Conservation (phyloP, 1,140 invertebrate species). For the Babylonia areolata region DNA sequence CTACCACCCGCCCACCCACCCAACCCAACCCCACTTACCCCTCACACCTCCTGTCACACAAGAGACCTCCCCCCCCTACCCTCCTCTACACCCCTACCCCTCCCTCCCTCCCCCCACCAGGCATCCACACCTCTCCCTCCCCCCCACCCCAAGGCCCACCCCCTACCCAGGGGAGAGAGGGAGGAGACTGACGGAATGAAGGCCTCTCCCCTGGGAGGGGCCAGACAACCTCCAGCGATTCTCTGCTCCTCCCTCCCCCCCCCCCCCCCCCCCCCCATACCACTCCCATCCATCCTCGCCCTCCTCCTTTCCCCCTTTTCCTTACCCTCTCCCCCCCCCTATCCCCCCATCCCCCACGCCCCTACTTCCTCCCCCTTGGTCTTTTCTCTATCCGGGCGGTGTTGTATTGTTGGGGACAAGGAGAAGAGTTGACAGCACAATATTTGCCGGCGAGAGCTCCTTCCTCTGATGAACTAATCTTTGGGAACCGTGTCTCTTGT, state of each 20-base stretch:
- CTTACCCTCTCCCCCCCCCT: neutral
- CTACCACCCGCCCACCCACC: no score
- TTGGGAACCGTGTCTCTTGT: no score
- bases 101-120: no score
- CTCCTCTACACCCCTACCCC: no score
- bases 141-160: no score
- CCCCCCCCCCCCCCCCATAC: neutral
- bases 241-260: neutral
- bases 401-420: neutral
- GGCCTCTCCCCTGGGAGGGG: conserved; percentile 52
- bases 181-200: neutral
- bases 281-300: no score
- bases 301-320: neutral
- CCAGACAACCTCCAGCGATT: neutral
- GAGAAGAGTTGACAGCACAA: conserved; percentile 21
- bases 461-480: no score
- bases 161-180: neutral
- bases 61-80: no score
- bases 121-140: no score
- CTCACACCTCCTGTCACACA: no score
- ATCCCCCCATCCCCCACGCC: neutral
- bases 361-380: neutral
- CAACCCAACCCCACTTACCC: no score
- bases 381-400: neutral
- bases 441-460: neutral